These are phyloP conservation scores for Tetramorium simillimum DNA, from an alignment of 1,140 invertebrate species.

Conservation along the genomic window DNA sequence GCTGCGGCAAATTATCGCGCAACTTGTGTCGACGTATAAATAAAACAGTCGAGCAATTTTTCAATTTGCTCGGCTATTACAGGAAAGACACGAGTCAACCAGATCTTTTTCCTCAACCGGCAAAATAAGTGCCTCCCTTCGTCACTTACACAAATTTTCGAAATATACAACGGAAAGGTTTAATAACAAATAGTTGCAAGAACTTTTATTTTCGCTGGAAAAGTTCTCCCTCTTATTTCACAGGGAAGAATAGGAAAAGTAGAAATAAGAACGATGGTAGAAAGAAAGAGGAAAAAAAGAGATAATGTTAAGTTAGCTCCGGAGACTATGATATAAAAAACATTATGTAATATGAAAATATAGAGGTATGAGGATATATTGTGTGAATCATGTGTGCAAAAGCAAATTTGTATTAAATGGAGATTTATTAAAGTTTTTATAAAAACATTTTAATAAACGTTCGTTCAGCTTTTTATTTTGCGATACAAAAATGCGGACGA, in stretches of 20 bases:
- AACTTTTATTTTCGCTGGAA: not conserved
- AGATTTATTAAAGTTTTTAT: conserved; percentile 41
- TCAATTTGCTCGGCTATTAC: not conserved
- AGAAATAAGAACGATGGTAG: not conserved
- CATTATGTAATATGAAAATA: not conserved
- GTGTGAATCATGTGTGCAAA: not conserved
- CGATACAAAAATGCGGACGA: conserved; percentile 18
- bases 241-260: not conserved
- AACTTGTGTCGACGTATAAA: conserved; percentile 34
- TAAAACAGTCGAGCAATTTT: conserved; percentile 7
- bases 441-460: conserved; percentile 48
- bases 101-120: not conserved
- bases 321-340: not conserved
- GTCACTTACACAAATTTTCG: conserved; percentile 5
- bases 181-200: not conserved
- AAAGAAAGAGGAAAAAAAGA: not conserved
- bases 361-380: not conserved
- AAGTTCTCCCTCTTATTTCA: not conserved
- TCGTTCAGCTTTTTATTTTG: conserved; percentile 30
- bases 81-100: conserved; percentile 4
- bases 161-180: not conserved
- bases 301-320: not conserved
- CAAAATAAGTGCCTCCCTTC: not conserved
- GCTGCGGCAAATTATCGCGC: conserved; percentile 33
- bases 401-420: conserved; percentile 44